These are phyloP conservation scores for Megaceryle torquata DNA, from an alignment of 2,113 vertebrate species.

Conservation along the genomic window DNA sequence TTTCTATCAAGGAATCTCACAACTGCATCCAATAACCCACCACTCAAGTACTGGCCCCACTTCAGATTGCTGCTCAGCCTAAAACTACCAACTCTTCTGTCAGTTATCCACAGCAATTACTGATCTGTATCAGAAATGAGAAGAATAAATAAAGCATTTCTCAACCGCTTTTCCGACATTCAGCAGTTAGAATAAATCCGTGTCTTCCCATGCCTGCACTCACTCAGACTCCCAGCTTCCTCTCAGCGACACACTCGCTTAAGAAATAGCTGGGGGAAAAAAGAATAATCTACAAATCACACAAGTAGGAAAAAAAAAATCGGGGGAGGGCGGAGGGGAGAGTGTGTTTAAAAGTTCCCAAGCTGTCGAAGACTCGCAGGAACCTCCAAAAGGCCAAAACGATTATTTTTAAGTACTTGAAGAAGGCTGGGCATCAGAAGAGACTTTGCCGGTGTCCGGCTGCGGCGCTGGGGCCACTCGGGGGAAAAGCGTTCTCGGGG, in stretches of 20 bases:
- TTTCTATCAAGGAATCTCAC: not conserved
- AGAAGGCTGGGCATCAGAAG: accelerated
- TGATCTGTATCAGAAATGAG: not conserved
- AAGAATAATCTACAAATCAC: not conserved
- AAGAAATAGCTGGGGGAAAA: not conserved
- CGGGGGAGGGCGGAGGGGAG: not conserved
- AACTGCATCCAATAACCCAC: not conserved
- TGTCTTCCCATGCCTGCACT: not conserved
- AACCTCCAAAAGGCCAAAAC: not conserved
- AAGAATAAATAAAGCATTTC: not conserved
- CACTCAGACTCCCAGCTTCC: not conserved
- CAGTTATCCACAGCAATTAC: not conserved
- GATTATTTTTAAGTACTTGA: not conserved
- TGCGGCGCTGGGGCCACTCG: not conserved
- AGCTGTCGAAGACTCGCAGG: not conserved
- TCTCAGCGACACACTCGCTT: not conserved
- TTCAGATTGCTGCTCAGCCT: not conserved
- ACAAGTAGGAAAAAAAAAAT: accelerated
- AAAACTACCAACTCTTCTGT: not conserved
- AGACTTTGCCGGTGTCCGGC: not conserved
- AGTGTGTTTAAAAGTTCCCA: not conserved
- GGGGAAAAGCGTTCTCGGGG: not conserved
- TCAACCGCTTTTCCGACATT: not conserved
- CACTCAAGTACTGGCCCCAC: not conserved
- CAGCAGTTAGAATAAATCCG: not conserved